A percentile compares a stretch with the other conserved stretches of the same genome.
phyloP scores from a whole-genome alignment of 1,140 invertebrate genomes.

The Octopus sinensis region DNA sequence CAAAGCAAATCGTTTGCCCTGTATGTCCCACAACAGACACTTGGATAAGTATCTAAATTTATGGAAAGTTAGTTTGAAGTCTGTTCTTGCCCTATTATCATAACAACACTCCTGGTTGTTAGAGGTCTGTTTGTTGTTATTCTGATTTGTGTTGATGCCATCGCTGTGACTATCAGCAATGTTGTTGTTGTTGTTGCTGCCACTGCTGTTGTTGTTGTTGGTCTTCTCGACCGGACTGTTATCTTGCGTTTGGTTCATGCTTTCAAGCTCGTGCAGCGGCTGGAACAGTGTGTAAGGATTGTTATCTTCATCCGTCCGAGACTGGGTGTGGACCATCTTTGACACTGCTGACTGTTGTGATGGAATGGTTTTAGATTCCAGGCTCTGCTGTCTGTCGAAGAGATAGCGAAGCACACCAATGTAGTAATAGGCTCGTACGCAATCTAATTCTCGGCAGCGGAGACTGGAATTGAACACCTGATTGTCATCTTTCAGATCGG shows the following conservation, averaged over 20 bases:
- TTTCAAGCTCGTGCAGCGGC: not conserved
- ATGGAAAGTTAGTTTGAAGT: not conserved
- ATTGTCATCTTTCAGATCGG: slow-evolving; percentile 46
- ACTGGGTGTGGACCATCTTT: not conserved
- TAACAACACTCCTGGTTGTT: not conserved
- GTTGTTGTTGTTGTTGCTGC: not conserved
- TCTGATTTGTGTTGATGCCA: not conserved
- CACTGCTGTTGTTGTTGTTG: not conserved
- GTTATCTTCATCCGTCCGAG: not conserved
- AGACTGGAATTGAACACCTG: slow-evolving; percentile 36
- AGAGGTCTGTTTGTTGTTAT: not conserved
- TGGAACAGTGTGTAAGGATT: not conserved
- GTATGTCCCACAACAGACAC: slow-evolving; percentile 47
- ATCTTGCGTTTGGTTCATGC: not conserved
- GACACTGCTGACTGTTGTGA: not conserved
- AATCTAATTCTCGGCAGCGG: slow-evolving; percentile 48
- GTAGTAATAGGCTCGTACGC: slow-evolving; percentile 48
- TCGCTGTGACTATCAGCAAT: not conserved
- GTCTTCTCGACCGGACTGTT: not conserved
- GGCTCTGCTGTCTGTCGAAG: not conserved
- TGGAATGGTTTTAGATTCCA: not conserved
- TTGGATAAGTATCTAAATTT: slow-evolving; percentile 27
- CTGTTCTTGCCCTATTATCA: not conserved
- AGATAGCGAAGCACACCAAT: slow-evolving; percentile 41
- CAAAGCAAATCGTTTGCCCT: slow-evolving; percentile 44